Evolutionary conservation across 2,797 vertebrate species (phyloP).

Genomic region (Gastrophryne carolinensis): DNA sequence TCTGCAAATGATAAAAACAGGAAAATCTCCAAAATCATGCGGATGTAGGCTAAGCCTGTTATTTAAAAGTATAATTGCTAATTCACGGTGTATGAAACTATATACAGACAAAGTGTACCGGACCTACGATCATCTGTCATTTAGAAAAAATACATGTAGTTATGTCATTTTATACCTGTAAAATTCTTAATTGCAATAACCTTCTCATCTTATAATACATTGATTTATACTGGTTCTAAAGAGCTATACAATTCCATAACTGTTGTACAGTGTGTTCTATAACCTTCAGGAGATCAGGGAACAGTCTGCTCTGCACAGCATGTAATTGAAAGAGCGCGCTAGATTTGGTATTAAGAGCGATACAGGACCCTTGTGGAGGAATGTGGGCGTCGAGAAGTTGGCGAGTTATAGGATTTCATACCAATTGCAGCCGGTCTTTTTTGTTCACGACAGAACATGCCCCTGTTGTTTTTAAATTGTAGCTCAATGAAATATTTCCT

Average conservation of each 20-base stretch:
- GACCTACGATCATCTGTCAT: background rate
- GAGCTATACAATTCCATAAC: background rate
- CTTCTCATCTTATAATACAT: no score
- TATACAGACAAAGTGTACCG: background rate
- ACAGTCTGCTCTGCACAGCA: constrained; percentile 44
- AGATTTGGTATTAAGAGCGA: constrained; percentile 34
- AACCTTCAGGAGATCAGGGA: constrained; percentile 37
- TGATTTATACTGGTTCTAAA: no score
- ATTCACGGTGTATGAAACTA: background rate
- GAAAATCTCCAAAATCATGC: constrained; percentile 3
- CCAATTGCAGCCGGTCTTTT: constrained; percentile 33
- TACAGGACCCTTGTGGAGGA: constrained; percentile 27
- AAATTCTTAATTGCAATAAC: background rate
- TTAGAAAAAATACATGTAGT: background rate
- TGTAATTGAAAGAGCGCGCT: constrained; percentile 27
- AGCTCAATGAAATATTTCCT: background rate
- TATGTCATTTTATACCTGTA: background rate
- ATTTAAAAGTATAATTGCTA: background rate
- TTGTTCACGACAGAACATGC: constrained; percentile 27
- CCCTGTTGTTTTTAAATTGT: constrained; percentile 28
- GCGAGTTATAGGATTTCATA: constrained; percentile 23
- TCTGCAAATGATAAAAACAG: constrained; percentile 22
- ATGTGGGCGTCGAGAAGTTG: constrained; percentile 26
- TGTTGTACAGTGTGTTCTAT: constrained; percentile 15
- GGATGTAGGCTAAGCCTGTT: no score